These are phyloP conservation scores for Ormyrus thymus DNA, from an alignment of 2,888 invertebrate species.

Conservation along the genomic window DNA sequence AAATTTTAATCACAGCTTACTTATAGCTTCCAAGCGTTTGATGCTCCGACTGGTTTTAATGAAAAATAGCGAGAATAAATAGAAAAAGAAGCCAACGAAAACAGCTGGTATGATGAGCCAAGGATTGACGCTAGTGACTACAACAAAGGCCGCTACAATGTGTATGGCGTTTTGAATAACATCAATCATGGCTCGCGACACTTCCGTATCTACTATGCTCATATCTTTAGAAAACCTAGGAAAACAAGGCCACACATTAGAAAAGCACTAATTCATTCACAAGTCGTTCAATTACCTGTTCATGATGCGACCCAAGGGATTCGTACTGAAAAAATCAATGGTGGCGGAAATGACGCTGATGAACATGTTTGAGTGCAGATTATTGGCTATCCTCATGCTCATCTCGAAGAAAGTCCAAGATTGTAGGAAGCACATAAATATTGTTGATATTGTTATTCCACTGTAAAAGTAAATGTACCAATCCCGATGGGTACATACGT, in stretches of 20 bases:
- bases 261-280: not conserved
- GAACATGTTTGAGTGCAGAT: conserved; percentile 91
- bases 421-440: conserved; percentile 73
- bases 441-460: conserved; percentile 70
- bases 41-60: conserved; percentile 86
- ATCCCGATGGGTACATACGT: conserved; percentile 62
- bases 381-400: conserved; percentile 86
- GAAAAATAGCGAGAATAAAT: conserved; percentile 84
- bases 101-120: conserved; percentile 83
- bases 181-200: conserved; percentile 80
- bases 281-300: conserved; percentile 76
- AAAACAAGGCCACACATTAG: too few species aligned
- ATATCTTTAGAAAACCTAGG: conserved; percentile 91
- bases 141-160: conserved; percentile 73
- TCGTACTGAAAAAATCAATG: conserved; percentile 91
- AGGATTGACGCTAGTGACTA: conserved; percentile 85
- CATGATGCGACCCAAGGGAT: conserved; percentile 87
- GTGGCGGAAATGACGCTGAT: conserved; percentile 85
- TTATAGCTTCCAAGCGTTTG: conserved; percentile 87
- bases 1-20: conserved; percentile 74
- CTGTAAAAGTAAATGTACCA: conserved; percentile 78
- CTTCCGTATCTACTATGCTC: conserved; percentile 81
- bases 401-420: conserved; percentile 78
- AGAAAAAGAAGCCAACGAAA: conserved; percentile 83
- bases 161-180: conserved; percentile 81